phyloP scores from a whole-genome alignment of 2,797 vertebrate genomes.

The Sebastes cheni region DNA sequence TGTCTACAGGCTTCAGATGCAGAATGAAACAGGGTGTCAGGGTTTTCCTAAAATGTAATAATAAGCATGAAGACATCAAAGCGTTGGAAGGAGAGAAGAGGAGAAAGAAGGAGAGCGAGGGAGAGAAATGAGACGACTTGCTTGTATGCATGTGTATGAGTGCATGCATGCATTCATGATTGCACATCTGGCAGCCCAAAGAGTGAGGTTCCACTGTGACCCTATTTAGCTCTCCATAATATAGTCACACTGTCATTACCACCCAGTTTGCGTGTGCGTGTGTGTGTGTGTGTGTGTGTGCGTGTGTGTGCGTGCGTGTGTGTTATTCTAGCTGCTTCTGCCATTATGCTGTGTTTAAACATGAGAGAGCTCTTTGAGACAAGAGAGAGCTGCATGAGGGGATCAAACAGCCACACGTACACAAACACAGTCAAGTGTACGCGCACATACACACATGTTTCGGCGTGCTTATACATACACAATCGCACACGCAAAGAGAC shows the following conservation, averaged over 20 bases:
- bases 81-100: not conserved
- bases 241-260: conserved; percentile 63
- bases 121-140: not conserved
- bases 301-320: not conserved
- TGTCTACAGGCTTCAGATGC: conserved; percentile 28
- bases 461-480: conserved; percentile 30
- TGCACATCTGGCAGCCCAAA: conserved; percentile 68
- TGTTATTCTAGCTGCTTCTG: conserved; percentile 53
- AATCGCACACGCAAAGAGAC: conserved; percentile 8
- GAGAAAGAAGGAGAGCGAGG: not conserved
- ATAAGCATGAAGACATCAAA: conserved; percentile 58
- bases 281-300: not conserved
- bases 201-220: conserved; percentile 60
- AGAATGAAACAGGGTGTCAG: conserved; percentile 37
- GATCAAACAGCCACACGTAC: conserved; percentile 60
- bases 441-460: conserved; percentile 4
- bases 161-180: conserved; percentile 54
- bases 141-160: conserved; percentile 35
- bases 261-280: conserved; percentile 16
- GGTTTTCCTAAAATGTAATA: conserved; percentile 37
- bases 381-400: conserved; percentile 63
- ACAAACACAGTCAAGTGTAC: conserved; percentile 39
- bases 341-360: conserved; percentile 78
- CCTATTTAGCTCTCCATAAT: conserved; percentile 61
- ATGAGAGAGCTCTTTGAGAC: conserved; percentile 76